Evolutionary conservation across 1,140 invertebrate species (phyloP).

Genomic region (Neomicropteryx cornuta): DNA sequence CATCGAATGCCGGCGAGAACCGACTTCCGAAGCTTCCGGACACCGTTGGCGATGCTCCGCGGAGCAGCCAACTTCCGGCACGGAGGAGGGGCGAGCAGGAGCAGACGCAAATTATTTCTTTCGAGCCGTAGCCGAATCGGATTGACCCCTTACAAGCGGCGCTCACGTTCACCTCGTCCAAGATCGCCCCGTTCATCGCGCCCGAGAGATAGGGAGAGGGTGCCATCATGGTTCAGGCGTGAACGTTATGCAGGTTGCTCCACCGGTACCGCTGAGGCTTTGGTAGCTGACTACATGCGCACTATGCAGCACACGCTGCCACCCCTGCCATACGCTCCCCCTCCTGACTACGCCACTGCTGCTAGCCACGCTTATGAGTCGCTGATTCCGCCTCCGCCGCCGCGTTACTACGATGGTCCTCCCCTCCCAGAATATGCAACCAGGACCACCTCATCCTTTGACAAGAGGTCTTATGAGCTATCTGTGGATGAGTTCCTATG

Average conservation of each 20-base stretch:
- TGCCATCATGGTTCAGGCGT: conserved; percentile 35
- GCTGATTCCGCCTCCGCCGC: conserved; percentile 57
- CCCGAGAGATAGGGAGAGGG: conserved; percentile 28
- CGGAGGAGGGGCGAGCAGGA: too few species aligned
- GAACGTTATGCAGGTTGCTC: conserved; percentile 33
- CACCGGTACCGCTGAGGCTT: conserved; percentile 61
- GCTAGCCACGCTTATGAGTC: conserved; percentile 51
- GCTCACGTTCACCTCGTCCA: conserved; percentile 42
- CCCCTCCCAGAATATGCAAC: conserved; percentile 42
- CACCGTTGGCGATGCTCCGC: too few species aligned
- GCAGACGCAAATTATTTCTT: conserved; percentile 38
- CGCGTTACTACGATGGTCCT: conserved; percentile 68
- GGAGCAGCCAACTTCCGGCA: too few species aligned
- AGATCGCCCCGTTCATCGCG: too few species aligned
- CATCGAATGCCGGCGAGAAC: too few species aligned
- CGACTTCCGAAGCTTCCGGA: too few species aligned
- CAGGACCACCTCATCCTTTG: conserved; percentile 44
- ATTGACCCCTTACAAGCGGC: conserved; percentile 39
- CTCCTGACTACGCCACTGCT: conserved; percentile 47
- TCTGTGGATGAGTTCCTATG: conserved; percentile 86
- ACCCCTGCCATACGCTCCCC: conserved; percentile 57
- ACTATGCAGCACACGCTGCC: conserved; percentile 71
- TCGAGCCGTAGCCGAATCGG: conserved; percentile 33
- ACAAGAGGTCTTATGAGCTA: conserved; percentile 74
- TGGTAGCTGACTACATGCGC: conserved; percentile 67